Base-by-base conservation (phyloP, 2,888 invertebrate genomes). In the Ptycholaimellus sp. region DNA sequence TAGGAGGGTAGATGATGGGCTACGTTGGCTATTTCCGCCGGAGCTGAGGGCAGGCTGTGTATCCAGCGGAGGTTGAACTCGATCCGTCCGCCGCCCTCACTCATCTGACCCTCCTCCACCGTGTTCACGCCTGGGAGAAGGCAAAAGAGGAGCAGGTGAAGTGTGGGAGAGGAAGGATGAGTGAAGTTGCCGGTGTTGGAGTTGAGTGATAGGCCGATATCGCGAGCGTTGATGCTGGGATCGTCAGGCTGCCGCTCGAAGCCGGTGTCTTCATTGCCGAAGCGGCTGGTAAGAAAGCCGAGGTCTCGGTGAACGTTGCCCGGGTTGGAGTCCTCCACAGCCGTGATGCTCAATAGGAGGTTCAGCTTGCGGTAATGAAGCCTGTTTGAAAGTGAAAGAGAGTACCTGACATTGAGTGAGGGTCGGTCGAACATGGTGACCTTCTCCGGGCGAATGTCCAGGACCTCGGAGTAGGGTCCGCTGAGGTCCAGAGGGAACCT, bases 351-450 rank as follows among this genome's bases (percentile, higher is more conserved):
- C n/a, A n/a, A n/a, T n/a, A n/a, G n/a, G n/a, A n/a, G n/a, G n/a
- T n/a, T n/a, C n/a, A n/a, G n/a, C n/a, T n/a, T n/a, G n/a, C n/a
- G n/a, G n/a, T n/a, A n/a, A n/a, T n/a, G n/a, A n/a, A n/a, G n/a
- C n/a, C n/a, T n/a, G n/a, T n/a, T n/a, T n/a, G n/a, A n/a, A n/a
- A n/a, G n/a, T n/a, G n/a, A n/a, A n/a, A n/a, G n/a, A n/a, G n/a
- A n/a, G n/a, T 17, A 53, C 54, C 47, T 50, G 35, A 52, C 42
- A 40, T 54, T 54, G 32, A 54, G 47, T 7, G 52, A 46, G 9
- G 54, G 54, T 29, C 53, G 44, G 38, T 54, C 54, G 40, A 54
- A 54, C 29, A 46, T 41, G 13, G 50, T 49, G 18, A 52, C 50
- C 20, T 49, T 50, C 9, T 49, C 41, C 3, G 49, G 44, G 33